Conservation (phyloP, 2,113 vertebrate genomes). For the Hyperoodon ampullatus region DNA sequence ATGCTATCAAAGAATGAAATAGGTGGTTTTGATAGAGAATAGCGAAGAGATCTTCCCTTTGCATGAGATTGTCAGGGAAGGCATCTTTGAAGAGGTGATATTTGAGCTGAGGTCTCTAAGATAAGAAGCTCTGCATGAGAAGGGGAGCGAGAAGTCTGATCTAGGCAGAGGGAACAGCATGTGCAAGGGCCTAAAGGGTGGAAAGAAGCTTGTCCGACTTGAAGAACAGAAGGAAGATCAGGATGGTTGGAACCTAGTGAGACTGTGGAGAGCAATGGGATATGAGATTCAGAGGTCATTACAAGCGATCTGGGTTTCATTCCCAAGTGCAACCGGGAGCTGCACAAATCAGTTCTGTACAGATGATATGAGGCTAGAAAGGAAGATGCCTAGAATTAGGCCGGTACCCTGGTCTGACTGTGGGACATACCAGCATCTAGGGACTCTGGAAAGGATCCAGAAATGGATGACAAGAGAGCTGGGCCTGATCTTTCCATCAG, state of each 20-base stretch:
- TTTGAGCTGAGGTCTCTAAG: not conserved
- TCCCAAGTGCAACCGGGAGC: not conserved
- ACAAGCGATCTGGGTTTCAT: not conserved
- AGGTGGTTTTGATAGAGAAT: not conserved
- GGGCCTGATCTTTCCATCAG: not conserved
- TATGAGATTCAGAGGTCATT: not conserved
- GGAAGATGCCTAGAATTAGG: not conserved
- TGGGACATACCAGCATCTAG: not conserved
- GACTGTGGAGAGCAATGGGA: not conserved
- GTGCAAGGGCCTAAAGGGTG: not conserved
- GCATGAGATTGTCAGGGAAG: not conserved
- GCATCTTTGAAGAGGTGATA: not conserved
- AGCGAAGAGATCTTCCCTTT: not conserved
- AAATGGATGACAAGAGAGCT: conserved; percentile 12
- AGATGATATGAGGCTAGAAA: not conserved
- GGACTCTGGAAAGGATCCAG: conserved; percentile 34
- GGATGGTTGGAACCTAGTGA: not conserved
- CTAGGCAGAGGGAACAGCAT: not conserved
- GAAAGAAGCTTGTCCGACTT: not conserved
- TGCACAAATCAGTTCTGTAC: not conserved
- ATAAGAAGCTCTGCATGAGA: not conserved
- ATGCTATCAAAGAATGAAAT: not conserved
- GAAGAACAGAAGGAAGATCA: not conserved
- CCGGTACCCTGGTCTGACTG: not conserved
- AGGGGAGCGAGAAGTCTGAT: not conserved